A percentile compares a stretch with the other conserved stretches of the same genome.
These are phyloP conservation scores for Macroramphosus scolopax DNA, from an alignment of 2,797 vertebrate species.

Conservation along the genomic window DNA sequence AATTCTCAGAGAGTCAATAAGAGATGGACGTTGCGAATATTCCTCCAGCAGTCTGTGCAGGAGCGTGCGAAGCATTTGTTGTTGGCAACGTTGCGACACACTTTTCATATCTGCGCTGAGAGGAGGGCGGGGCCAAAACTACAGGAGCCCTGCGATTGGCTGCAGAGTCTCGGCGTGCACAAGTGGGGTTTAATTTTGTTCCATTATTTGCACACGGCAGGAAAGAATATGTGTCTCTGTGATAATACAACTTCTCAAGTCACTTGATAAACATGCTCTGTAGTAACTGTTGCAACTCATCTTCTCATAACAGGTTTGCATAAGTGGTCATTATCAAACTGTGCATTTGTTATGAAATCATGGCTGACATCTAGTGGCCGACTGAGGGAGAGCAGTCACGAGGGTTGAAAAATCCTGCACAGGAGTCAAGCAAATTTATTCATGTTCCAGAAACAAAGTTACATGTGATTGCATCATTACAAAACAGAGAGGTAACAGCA, in stretches of 20 bases:
- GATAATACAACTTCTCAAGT: too few relatives aligned
- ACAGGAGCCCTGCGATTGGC: slow-evolving; percentile 35
- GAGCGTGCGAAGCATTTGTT: slow-evolving; percentile 18
- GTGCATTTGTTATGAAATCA: slow-evolving; percentile 7
- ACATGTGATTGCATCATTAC: too few relatives aligned
- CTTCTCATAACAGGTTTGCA: slow-evolving; percentile 24
- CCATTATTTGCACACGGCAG: background rate
- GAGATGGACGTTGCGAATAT: too few relatives aligned
- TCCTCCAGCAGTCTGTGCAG: background rate
- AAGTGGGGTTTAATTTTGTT: slow-evolving; percentile 15
- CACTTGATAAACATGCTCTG: too few relatives aligned
- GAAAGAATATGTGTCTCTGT: background rate
- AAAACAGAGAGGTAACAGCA: too few relatives aligned
- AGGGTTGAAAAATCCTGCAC: too few relatives aligned
- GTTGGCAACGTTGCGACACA: slow-evolving; percentile 31
- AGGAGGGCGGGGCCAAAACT: slow-evolving; percentile 61
- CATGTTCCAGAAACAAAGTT: too few relatives aligned
- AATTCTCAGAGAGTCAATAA: background rate
- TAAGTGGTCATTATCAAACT: background rate
- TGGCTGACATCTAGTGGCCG: slow-evolving; percentile 53
- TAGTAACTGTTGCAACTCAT: slow-evolving; percentile 13
- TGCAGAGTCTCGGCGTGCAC: background rate
- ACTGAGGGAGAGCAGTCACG: background rate
- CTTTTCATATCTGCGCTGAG: slow-evolving; percentile 31
- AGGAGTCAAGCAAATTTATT: too few relatives aligned